Conservation (phyloP, 2,888 invertebrate species). For the Sesamia inferens region DNA sequence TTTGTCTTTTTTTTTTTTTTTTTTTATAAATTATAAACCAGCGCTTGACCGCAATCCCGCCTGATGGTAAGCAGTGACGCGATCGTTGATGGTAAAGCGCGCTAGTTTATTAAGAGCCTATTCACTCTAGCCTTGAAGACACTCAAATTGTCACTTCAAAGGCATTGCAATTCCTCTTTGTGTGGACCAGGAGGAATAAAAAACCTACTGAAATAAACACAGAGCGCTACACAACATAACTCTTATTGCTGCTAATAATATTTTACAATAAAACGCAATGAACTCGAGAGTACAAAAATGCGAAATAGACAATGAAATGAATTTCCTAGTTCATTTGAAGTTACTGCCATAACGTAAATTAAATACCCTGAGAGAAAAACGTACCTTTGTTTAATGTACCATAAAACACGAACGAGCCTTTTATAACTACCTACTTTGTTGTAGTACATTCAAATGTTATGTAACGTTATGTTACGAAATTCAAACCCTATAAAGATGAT, state of each 20-base stretch:
- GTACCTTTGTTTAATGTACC: conserved; percentile 53
- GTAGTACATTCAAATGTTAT: conserved; percentile 24
- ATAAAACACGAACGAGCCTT: conserved; percentile 50
- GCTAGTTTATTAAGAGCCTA: too few species aligned
- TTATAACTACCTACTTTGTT: conserved; percentile 31
- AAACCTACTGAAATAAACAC: conserved; percentile 26
- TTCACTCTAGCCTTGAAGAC: too few species aligned
- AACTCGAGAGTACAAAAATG: conserved; percentile 52
- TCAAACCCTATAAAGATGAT: background rate
- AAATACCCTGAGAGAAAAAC: conserved; percentile 59
- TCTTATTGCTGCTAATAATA: conserved; percentile 43
- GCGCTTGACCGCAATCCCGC: too few species aligned
- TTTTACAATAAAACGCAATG: conserved; percentile 45
- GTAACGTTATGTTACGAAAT: conserved; percentile 15
- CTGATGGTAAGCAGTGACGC: too few species aligned
- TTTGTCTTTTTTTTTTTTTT: too few species aligned
- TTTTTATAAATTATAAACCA: too few species aligned
- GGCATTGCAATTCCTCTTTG: background rate
- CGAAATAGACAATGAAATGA: conserved; percentile 53
- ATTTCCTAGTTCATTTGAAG: conserved; percentile 62
- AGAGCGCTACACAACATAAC: conserved; percentile 24
- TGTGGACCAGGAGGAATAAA: background rate
- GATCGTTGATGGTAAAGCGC: too few species aligned
- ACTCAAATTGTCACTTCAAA: conserved; percentile 6
- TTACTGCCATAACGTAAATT: conserved; percentile 52